These are phyloP conservation scores for Leptoteleia sp. DNA, from an alignment of 1,140 invertebrate species.

Conservation along the genomic window DNA sequence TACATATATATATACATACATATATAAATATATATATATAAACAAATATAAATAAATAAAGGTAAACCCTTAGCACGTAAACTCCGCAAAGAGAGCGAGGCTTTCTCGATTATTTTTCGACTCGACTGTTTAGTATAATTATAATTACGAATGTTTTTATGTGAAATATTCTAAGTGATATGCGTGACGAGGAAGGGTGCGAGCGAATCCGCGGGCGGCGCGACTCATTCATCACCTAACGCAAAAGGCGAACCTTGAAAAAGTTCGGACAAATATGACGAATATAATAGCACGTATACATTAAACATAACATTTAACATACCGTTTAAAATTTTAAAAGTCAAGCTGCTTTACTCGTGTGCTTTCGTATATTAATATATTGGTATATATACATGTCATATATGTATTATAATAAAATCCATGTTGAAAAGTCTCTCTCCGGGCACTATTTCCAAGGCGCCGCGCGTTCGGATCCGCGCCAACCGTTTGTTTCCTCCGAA, in stretches of 20 bases:
- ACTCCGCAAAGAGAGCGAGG: conserved; percentile 68
- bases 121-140: conserved; percentile 77
- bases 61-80: conserved; percentile 62
- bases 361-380: conserved; percentile 62
- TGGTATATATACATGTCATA: conserved; percentile 61
- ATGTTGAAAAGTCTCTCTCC: conserved; percentile 34
- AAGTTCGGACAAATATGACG: too few species aligned
- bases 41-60: too few species aligned
- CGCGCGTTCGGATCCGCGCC: conserved; percentile 30
- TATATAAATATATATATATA: too few species aligned
- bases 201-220: conserved; percentile 36
- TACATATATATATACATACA: too few species aligned
- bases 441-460: conserved; percentile 14
- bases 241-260: not conserved
- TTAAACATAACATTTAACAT: conserved; percentile 34
- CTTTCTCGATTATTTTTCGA: conserved; percentile 78
- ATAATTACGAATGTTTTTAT: conserved; percentile 76
- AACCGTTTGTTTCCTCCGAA: conserved; percentile 39
- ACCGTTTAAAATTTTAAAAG: conserved; percentile 39
- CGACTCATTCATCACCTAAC: conserved; percentile 22
- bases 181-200: conserved; percentile 42
- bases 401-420: conserved; percentile 54
- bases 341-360: conserved; percentile 62
- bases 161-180: conserved; percentile 73
- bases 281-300: conserved; percentile 29